phyloP scores from a whole-genome alignment of 2,113 vertebrate genomes.

The Mohoua ochrocephala region DNA sequence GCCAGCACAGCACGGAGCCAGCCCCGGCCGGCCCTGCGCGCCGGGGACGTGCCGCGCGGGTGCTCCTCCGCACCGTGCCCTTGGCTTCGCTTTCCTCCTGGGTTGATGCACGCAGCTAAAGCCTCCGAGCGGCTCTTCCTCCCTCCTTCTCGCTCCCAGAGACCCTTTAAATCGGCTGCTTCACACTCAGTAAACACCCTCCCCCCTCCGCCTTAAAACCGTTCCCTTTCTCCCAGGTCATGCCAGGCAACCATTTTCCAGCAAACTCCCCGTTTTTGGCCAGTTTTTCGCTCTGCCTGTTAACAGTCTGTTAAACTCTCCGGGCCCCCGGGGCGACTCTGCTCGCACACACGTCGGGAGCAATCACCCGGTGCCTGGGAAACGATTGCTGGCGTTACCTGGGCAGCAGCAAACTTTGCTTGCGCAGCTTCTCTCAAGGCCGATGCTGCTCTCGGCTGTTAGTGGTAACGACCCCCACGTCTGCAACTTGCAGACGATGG shows the following conservation, averaged over 20 bases:
- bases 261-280: neutral
- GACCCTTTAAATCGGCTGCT: neutral
- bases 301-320: constrained; percentile 5
- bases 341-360: neutral
- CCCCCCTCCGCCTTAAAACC: neutral
- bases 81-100: neutral
- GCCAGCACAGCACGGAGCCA: neutral
- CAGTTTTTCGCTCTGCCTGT: neutral
- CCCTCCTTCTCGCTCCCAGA: neutral
- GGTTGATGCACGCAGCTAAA: neutral
- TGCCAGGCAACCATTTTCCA: neutral
- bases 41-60: neutral
- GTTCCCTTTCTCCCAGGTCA: neutral
- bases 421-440: neutral
- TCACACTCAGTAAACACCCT: neutral
- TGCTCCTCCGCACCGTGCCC: neutral
- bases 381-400: constrained; percentile 14
- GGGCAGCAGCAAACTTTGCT: constrained; percentile 36
- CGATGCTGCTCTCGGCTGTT: neutral
- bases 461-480: neutral
- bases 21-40: neutral
- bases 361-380: neutral
- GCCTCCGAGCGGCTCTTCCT: neutral
- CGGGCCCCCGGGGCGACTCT: neutral
- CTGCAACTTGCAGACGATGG: neutral